A percentile compares a stretch with the other conserved stretches of the same genome.
These are phyloP conservation scores for Atta texana DNA, from an alignment of 1,140 invertebrate genomes.

Conservation along the genomic window DNA sequence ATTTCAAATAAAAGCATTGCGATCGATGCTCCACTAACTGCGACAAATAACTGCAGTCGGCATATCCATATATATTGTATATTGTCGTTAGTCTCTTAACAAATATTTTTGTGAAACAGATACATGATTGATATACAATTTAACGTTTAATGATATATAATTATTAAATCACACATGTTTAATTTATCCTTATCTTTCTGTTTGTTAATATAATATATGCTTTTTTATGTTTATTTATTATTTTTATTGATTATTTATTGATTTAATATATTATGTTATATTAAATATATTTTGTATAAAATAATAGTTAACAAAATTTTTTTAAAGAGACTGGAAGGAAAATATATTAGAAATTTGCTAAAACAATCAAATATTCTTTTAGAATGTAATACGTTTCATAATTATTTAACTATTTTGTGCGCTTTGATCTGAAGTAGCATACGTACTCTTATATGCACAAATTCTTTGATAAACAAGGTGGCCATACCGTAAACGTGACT, in stretches of 20 bases:
- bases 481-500: slow-evolving; percentile 35
- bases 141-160: neutral
- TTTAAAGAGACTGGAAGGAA: neutral
- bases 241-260: neutral
- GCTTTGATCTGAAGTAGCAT: neutral
- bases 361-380: neutral
- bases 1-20: slow-evolving; percentile 44
- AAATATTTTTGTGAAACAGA: slow-evolving; percentile 23
- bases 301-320: neutral
- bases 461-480: slow-evolving; percentile 65
- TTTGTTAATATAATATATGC: neutral
- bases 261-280: neutral
- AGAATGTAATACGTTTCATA: neutral
- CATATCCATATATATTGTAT: slow-evolving; percentile 8
- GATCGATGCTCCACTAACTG: neutral
- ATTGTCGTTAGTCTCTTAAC: slow-evolving; percentile 13
- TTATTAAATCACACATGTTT: neutral
- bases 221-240: neutral
- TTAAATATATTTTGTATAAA: neutral
- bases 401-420: slow-evolving; percentile 16
- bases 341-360: neutral
- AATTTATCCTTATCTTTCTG: neutral
- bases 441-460: slow-evolving; percentile 51
- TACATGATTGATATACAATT: neutral
- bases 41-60: slow-evolving; percentile 39